These are phyloP conservation scores for Syngnathus scovelli DNA, from an alignment of 2,113 vertebrate genomes.

Conservation along the genomic window DNA sequence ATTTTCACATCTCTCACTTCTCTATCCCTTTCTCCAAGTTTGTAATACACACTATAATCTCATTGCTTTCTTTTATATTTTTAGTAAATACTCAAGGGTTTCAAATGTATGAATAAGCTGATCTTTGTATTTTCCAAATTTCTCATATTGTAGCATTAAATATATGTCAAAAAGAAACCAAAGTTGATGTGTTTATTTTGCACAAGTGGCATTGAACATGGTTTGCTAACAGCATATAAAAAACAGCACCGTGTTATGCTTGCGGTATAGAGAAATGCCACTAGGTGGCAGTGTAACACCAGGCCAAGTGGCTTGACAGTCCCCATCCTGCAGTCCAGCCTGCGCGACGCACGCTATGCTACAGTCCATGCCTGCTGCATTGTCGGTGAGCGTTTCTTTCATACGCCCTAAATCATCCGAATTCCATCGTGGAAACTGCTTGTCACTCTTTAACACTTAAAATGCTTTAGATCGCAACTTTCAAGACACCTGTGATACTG, in stretches of 20 bases:
- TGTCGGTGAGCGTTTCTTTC: too few species aligned
- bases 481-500: too few species aligned
- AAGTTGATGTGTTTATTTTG: slow-evolving; percentile 1
- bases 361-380: too few species aligned
- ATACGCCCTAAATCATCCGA: too few species aligned
- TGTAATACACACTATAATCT: slow-evolving; percentile 69
- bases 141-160: slow-evolving; percentile 80
- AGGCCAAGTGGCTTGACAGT: background rate
- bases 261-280: background rate
- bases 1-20: slow-evolving; percentile 16
- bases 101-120: slow-evolving; percentile 74
- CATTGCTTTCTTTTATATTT: slow-evolving; percentile 74
- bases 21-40: slow-evolving; percentile 60
- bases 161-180: slow-evolving; percentile 66
- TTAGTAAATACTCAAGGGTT: slow-evolving; percentile 68
- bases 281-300: background rate
- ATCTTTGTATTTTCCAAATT: slow-evolving; percentile 83
- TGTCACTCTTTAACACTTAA: too few species aligned
- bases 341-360: too few species aligned
- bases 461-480: too few species aligned
- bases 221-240: background rate
- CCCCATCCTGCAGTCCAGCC: too few species aligned
- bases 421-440: too few species aligned
- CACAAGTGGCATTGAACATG: background rate
- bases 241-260: background rate